Base-by-base conservation (phyloP, 1,140 invertebrate genomes). In the Lepidurus couesii region DNA sequence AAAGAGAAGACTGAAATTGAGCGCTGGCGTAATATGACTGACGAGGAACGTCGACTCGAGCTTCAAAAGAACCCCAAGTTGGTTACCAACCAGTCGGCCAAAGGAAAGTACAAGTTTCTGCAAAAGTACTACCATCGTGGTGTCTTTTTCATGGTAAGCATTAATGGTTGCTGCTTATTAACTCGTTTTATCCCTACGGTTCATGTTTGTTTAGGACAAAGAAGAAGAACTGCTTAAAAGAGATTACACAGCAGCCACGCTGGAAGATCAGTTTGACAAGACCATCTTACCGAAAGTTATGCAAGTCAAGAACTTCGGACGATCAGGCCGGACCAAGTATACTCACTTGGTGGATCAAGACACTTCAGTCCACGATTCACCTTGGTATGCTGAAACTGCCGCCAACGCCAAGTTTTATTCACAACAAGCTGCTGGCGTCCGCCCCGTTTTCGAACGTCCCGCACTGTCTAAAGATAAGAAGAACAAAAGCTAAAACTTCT, bases 61-160 rank as follows among this genome's bases (percentile, higher is more conserved):
- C 86, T 93, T 21, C 89, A 95, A 76, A 85, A 92, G n/a, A 99
- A 99, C 88, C 97, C 97, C 0, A 98, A 97, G 86, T 75, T 90
- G 11, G 89, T 99, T 44, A 97, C 95, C 1, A 99, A 99, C 86
- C 97, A 98, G 85, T 91, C 94, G 1, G 88, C 91, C 1, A 99
- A 99, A 87, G 98, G 98, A 78, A 99, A 99, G 88, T 99, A 99
- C 87, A 99, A 99, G 84, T 99, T 99, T 86, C 86, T 99, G 80
- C 98, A 99, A 87, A 99, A 99, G 85, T 99, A 99, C 85, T 99
- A 98, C 84, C 98, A 99, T 88, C 91, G 98, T 82, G 98, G 98
- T 86, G 97, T 95, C 0, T 99, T 99, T 89, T 99, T 95, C 85
- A 88, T 99, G 88, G 87, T 87, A 83, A 83, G 79, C 80, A 26